A percentile compares a stretch with the other conserved stretches of the same genome.
Conservation (phyloP, 2,113 vertebrate species). For the Apodemus sylvaticus region DNA sequence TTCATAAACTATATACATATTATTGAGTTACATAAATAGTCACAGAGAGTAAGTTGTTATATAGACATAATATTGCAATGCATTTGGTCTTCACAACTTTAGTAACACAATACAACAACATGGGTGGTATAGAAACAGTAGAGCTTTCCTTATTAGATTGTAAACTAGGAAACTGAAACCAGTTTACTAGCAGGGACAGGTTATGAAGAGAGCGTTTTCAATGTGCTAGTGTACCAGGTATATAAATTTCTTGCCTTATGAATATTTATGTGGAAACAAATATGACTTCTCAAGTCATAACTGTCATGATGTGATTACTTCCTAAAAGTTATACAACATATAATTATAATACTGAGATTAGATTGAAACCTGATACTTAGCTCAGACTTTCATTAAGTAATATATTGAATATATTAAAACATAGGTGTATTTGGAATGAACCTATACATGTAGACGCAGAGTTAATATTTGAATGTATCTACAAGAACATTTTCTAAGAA, state of each 20-base stretch:
- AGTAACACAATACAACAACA: rapidly evolving
- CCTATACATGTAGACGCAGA: too few relatives aligned
- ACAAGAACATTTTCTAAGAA: too few relatives aligned
- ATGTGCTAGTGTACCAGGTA: neutral
- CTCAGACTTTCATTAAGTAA: neutral
- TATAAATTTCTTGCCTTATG: too few relatives aligned
- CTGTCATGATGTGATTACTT: neutral
- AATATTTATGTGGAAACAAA: neutral
- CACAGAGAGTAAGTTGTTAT: too few relatives aligned
- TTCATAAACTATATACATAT: neutral
- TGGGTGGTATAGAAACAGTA: neutral
- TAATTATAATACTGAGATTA: neutral
- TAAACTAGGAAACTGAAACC: too few relatives aligned
- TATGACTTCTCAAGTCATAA: neutral
- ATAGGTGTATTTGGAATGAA: too few relatives aligned
- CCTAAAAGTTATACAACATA: neutral
- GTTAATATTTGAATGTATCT: too few relatives aligned
- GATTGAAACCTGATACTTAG: neutral
- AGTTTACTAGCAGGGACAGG: neutral
- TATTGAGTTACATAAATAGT: neutral
- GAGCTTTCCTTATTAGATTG: neutral
- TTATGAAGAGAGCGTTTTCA: neutral
- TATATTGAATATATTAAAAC: neutral
- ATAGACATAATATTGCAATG: neutral
- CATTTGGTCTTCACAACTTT: neutral